phyloP scores from a whole-genome alignment of 2,797 vertebrate species.

The Anas bahamensis region DNA sequence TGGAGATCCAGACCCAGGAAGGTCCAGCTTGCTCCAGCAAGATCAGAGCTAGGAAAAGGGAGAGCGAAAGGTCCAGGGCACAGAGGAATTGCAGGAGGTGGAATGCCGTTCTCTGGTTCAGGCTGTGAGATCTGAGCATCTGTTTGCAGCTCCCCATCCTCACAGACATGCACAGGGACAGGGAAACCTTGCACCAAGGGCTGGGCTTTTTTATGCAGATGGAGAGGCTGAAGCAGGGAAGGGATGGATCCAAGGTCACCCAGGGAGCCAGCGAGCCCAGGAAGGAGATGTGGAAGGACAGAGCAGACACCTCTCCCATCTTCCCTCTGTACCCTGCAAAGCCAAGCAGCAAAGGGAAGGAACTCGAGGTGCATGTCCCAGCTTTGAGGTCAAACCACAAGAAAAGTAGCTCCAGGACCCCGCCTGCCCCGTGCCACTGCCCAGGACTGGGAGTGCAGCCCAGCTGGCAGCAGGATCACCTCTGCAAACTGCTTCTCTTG shows the following conservation, averaged over 20 bases:
- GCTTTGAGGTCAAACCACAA: fast-evolving
- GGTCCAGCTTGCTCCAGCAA: neutral
- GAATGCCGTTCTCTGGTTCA: fast-evolving
- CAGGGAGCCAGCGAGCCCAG: neutral
- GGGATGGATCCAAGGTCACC: conserved; percentile 17
- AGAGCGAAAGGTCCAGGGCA: neutral
- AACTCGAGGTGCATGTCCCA: fast-evolving
- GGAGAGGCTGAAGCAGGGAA: neutral
- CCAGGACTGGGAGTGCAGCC: fast-evolving
- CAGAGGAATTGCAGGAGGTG: neutral
- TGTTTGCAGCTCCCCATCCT: neutral
- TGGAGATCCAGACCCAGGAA: neutral
- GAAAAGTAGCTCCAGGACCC: neutral
- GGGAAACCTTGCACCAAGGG: neutral
- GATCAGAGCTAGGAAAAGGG: neutral
- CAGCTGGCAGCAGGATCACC: fast-evolving
- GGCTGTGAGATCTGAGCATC: neutral
- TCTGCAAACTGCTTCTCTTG: neutral
- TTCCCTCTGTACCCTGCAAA: fast-evolving
- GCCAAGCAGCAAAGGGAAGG: neutral
- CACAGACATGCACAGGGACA: fast-evolving
- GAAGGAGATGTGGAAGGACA: neutral
- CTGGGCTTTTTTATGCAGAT: neutral
- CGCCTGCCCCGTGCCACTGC: neutral
- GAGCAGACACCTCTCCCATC: fast-evolving